Evolutionary conservation across 37 sponge, comb jelly and placozoan species (phyloP), one percentile per base, ranked within the genome.

Genomic region (Eunapius fragilis): DNA sequence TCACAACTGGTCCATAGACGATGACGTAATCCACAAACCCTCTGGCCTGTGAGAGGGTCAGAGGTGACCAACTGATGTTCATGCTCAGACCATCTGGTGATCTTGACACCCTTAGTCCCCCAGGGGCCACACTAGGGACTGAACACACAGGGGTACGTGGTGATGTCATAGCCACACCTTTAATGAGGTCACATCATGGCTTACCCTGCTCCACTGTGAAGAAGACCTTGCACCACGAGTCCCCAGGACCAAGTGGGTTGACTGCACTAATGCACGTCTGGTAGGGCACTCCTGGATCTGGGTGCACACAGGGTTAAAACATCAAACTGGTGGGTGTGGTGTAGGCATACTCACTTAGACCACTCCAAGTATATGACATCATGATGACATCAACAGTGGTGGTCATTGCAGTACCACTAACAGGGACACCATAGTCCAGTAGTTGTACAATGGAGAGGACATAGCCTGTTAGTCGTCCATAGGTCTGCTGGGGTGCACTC

Each of bases 1-100:
- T 41, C 6, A 41, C 41, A 41, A 41, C 41, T 41, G 36, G 79
- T 13, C 17, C 2, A 34, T 47, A 80, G 23, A 75, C 47, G 41
- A 80, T 73, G 36, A 58, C 31, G 26, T 87, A 87, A 36, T 34
- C 12, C 25, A 79, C 32, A 31, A 87, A 74, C 13, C 87, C 80
- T 36, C 67, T 71, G 50, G 81, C 80, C 81, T 87, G 81, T 14
- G 80, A 80, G 9, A 87, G 58, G 38, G 72, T 87, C 81, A 87
- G 80, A n/a, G 50, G 71, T 33, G 25, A 11, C 74, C 79, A 87
- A 19, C 37, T 79, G 34, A 87, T 80, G 13, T 31, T 73, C 73
- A 87, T 73, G 50, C 50, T 68, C 13, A 68, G 80, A 26, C 58
- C 73, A 47, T 80, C 38, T 10, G 41, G 6, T 41, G 41, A 25